A percentile compares a stretch with the other conserved stretches of the same genome.
Conservation (phyloP, 1,140 invertebrate genomes). For the Drosophila nannoptera region DNA sequence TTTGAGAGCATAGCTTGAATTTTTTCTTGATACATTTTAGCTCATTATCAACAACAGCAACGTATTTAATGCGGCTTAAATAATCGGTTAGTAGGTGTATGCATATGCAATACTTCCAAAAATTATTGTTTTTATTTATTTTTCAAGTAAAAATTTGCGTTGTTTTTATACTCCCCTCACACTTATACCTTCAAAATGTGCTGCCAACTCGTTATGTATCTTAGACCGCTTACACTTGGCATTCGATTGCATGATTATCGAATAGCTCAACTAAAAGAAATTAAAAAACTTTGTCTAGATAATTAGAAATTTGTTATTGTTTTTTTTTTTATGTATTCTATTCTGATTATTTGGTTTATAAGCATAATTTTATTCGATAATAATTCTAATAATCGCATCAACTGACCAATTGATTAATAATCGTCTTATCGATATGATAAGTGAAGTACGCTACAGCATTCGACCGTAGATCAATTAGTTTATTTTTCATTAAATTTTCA, state of each 20-base stretch:
- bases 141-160: conserved; percentile 34
- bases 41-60: not conserved
- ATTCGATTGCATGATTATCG: conserved; percentile 9
- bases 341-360: not conserved
- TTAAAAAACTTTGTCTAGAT: too few species aligned
- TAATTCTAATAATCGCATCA: too few species aligned
- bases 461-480: not conserved
- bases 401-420: not conserved
- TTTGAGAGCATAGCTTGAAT: not conserved
- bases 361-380: too few species aligned
- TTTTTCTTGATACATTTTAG: not conserved
- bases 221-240: not conserved
- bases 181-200: conserved; percentile 15
- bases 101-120: not conserved
- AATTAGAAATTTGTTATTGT: too few species aligned
- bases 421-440: conserved; percentile 6
- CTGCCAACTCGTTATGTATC: conserved; percentile 39
- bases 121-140: conserved; percentile 21
- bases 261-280: not conserved
- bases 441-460: not conserved
- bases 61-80: not conserved
- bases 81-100: not conserved
- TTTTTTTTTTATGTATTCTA: too few species aligned
- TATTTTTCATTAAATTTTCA: conserved; percentile 2
- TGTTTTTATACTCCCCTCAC: conserved; percentile 35